These are phyloP conservation scores for Nudaria mundana DNA, from an alignment of 2,888 invertebrate species.

Conservation along the genomic window DNA sequence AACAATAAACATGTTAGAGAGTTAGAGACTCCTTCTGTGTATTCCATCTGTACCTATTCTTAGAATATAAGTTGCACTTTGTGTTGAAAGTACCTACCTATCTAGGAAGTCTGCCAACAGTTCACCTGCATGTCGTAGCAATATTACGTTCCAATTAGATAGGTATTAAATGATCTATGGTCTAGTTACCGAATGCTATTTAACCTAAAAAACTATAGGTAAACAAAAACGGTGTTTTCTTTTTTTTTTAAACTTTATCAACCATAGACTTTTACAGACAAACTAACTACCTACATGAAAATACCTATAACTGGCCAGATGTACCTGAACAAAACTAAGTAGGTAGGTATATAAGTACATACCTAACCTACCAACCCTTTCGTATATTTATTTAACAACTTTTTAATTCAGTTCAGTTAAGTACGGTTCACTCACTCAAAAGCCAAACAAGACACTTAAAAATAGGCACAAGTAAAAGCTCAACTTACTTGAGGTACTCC, in stretches of 20 bases:
- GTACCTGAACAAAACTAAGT: not conserved
- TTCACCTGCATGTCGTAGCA: too few species aligned
- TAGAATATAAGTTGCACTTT: slow-evolving; percentile 1
- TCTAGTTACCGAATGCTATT: too few species aligned
- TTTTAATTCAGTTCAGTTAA: slow-evolving; percentile 5
- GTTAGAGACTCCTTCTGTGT: too few species aligned
- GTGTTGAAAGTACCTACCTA: too few species aligned
- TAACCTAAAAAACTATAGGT: too few species aligned
- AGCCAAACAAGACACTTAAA: slow-evolving; percentile 45
- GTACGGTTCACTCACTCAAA: slow-evolving; percentile 24
- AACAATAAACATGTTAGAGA: not conserved
- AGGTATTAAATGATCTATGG: too few species aligned
- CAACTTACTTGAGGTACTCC: slow-evolving; percentile 68
- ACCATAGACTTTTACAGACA: not conserved
- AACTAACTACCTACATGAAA: not conserved
- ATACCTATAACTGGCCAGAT: too few species aligned
- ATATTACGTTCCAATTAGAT: too few species aligned
- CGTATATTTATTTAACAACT: not conserved
- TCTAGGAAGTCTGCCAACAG: too few species aligned
- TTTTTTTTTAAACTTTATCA: not conserved
- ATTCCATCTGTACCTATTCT: not conserved
- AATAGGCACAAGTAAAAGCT: slow-evolving; percentile 44
- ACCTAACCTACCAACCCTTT: not conserved
- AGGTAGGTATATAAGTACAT: not conserved
- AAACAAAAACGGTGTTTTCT: not conserved